Conservation (phyloP, 2,888 invertebrate species). For the Aphidius colemani region DNA sequence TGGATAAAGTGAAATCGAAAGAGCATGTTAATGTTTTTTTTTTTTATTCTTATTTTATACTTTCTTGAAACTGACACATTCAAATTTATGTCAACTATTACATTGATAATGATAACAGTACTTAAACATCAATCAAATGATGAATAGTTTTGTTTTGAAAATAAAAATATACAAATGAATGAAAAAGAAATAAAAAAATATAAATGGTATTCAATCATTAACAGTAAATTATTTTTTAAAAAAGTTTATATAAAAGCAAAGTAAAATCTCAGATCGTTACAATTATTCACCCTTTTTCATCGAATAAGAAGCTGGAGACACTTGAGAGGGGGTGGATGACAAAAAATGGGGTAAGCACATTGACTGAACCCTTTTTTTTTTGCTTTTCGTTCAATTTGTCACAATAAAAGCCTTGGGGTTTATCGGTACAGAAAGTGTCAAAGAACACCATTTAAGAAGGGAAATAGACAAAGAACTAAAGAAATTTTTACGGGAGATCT, state of each 20-base stretch:
- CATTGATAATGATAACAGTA: no score
- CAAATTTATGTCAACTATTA: no score
- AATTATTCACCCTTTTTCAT: slow-evolving; percentile 50
- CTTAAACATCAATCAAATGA: no score
- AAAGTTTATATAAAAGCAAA: slow-evolving; percentile 17
- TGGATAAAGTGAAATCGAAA: no score
- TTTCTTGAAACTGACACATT: no score
- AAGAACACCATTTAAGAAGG: slow-evolving; percentile 10
- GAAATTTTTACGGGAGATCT: slow-evolving; percentile 25
- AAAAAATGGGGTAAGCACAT: slow-evolving; percentile 16
- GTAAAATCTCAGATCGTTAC: slow-evolving; percentile 43
- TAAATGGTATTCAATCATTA: neutral
- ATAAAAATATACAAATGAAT: no score
- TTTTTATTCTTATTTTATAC: no score
- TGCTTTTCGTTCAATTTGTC: slow-evolving; percentile 44
- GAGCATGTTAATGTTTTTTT: no score
- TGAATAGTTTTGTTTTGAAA: no score
- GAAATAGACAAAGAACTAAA: slow-evolving; percentile 24
- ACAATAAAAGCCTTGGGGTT: slow-evolving; percentile 39
- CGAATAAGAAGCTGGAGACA: slow-evolving; percentile 31
- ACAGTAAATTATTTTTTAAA: slow-evolving; percentile 13
- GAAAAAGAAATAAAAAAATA: no score
- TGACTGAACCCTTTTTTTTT: slow-evolving; percentile 23
- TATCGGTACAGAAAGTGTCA: slow-evolving; percentile 19
- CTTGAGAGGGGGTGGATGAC: slow-evolving; percentile 22